phyloP scores from a whole-genome alignment of 2,888 invertebrate genomes.

The Eilema caniola region DNA sequence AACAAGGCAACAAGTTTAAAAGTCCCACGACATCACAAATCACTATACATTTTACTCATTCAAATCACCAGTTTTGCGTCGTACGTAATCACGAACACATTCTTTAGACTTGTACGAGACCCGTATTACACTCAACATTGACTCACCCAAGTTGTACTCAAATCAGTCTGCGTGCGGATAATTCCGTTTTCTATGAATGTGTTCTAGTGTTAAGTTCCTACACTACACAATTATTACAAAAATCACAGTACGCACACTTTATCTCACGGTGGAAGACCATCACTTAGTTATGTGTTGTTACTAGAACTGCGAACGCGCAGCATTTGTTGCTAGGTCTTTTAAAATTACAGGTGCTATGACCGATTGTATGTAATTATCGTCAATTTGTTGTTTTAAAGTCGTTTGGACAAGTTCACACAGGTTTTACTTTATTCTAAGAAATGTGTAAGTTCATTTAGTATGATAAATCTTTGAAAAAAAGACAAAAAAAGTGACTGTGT shows the following conservation, averaged over 20 bases:
- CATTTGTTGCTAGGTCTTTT: not conserved
- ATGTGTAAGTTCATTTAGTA: not conserved
- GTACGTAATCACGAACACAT: not conserved
- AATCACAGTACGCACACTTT: slow-evolving; percentile 28
- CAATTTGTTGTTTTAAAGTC: not conserved
- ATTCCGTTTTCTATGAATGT: slow-evolving; percentile 48
- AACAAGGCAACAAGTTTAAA: no score
- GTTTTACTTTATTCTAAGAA: not conserved
- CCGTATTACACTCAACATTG: not conserved
- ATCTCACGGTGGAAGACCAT: slow-evolving; percentile 15
- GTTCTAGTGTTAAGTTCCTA: slow-evolving; percentile 24
- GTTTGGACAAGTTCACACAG: not conserved
- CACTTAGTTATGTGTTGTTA: slow-evolving; percentile 7
- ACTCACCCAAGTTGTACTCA: not conserved
- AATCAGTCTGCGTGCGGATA: slow-evolving; percentile 47
- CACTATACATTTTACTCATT: no score
- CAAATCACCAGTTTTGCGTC: not conserved
- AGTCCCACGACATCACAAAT: no score
- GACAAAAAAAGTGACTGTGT: no score
- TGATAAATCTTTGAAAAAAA: no score
- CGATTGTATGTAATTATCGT: not conserved
- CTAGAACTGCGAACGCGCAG: slow-evolving; percentile 1
- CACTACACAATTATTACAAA: slow-evolving; percentile 34
- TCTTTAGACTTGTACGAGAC: not conserved
- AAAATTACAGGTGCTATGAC: slow-evolving; percentile 7